phyloP scores from a whole-genome alignment of 2,113 vertebrate species.

The Odocoileus virginianus region DNA sequence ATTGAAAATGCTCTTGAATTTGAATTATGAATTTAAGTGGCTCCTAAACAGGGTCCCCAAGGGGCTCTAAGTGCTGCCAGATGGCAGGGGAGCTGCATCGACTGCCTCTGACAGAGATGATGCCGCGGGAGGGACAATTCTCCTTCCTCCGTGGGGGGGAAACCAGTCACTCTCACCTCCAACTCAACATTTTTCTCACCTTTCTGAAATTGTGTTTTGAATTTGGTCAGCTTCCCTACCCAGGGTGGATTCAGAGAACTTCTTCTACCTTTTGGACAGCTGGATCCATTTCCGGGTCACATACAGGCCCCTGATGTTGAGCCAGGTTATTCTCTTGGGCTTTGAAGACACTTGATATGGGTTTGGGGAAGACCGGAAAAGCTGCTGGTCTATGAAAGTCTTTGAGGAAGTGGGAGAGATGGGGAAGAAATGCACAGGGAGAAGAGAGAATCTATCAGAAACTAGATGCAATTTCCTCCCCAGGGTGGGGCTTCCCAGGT shows the following conservation, averaged over 20 bases:
- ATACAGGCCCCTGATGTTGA: background rate
- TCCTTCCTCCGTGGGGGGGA: background rate
- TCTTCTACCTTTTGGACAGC: background rate
- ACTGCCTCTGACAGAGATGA: background rate
- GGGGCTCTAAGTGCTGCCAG: background rate
- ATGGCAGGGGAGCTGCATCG: background rate
- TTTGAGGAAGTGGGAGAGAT: background rate
- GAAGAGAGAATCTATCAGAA: background rate
- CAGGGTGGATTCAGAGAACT: background rate
- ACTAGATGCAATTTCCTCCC: background rate
- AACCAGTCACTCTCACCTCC: background rate
- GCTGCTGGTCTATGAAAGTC: background rate
- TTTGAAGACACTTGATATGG: background rate
- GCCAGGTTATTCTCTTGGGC: background rate
- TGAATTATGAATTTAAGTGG: constrained; percentile 58
- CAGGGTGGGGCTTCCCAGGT: background rate
- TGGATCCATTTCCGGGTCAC: background rate
- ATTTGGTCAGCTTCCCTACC: background rate
- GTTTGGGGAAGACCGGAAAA: background rate
- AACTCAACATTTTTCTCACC: background rate
- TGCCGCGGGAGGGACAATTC: rapidly evolving
- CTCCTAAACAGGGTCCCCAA: background rate
- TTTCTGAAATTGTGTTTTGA: background rate
- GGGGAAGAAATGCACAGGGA: background rate
- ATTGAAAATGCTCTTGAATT: constrained; percentile 39